Evolutionary conservation across 2,888 invertebrate genomes (phyloP).

Genomic region (Dryobota labecula): DNA sequence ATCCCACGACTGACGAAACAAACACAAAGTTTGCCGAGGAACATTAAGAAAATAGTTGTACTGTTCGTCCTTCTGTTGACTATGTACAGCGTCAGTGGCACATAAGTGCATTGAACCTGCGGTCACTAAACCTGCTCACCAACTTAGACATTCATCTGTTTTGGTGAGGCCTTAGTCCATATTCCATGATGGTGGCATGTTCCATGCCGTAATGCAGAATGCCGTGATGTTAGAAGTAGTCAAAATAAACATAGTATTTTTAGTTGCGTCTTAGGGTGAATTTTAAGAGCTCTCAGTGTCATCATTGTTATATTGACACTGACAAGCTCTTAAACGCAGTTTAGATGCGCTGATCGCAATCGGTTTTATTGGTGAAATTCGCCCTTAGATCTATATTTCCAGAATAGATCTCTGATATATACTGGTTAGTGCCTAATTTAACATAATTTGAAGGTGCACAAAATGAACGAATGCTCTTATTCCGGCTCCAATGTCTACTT

Average conservation of each 20-base stretch:
- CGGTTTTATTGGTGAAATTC: neutral
- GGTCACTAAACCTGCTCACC: conserved; percentile 8
- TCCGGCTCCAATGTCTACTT: no score
- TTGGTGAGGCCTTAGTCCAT: neutral
- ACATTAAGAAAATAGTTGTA: no score
- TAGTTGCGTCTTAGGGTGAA: neutral
- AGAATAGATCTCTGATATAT: neutral
- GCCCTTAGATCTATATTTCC: neutral
- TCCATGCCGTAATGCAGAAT: no score
- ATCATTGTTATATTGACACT: neutral
- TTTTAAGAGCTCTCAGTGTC: neutral
- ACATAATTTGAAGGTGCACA: no score
- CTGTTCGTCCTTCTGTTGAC: no score
- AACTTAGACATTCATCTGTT: neutral
- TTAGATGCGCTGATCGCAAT: neutral
- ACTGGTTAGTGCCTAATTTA: neutral
- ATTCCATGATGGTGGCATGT: neutral
- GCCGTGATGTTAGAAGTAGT: no score
- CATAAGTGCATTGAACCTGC: conserved; percentile 1
- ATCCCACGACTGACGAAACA: no score
- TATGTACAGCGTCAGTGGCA: neutral
- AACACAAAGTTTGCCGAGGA: no score
- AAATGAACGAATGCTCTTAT: no score
- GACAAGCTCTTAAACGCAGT: neutral
- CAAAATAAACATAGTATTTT: neutral